Evolutionary conservation across 1,140 invertebrate genomes (phyloP).

Genomic region (Cyrtorhinus lividipennis): DNA sequence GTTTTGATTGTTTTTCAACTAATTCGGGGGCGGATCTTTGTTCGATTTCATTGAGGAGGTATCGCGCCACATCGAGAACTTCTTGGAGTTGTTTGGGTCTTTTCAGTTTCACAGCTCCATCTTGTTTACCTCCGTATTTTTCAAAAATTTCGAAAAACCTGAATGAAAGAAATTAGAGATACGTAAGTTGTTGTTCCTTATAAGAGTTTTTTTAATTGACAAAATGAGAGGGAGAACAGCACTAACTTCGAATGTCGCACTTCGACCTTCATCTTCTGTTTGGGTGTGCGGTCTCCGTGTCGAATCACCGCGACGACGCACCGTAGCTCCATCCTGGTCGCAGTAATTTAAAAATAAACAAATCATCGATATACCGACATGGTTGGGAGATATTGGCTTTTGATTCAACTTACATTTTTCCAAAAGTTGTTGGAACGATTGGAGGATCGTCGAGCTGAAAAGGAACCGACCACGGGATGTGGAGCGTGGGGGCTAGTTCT

Average conservation of each 20-base stretch:
- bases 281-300: slow-evolving; percentile 96
- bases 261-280: slow-evolving; percentile 99
- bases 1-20: slow-evolving; percentile 91
- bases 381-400: not conserved
- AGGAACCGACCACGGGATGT: slow-evolving; percentile 93
- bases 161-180: slow-evolving; percentile 23
- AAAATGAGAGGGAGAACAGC: no score
- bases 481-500: slow-evolving; percentile 82
- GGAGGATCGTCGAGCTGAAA: slow-evolving; percentile 97
- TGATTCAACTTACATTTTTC: slow-evolving; percentile 68
- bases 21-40: slow-evolving; percentile 71
- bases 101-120: slow-evolving; percentile 94
- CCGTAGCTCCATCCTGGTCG: slow-evolving; percentile 79
- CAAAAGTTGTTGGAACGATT: slow-evolving; percentile 96
- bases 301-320: slow-evolving; percentile 97
- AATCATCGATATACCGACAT: slow-evolving; percentile 3
- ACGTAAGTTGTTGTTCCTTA: not conserved
- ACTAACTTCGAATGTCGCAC: slow-evolving; percentile 92
- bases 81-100: slow-evolving; percentile 95
- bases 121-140: slow-evolving; percentile 90
- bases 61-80: slow-evolving; percentile 87
- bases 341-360: slow-evolving; percentile 15
- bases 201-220: no score
- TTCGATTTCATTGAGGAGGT: slow-evolving; percentile 74
- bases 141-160: slow-evolving; percentile 98